Percentiles rank a stretch among this genome's conserved stretches.
Conservation (phyloP, 2,888 invertebrate species). For the Catonia carolina region DNA sequence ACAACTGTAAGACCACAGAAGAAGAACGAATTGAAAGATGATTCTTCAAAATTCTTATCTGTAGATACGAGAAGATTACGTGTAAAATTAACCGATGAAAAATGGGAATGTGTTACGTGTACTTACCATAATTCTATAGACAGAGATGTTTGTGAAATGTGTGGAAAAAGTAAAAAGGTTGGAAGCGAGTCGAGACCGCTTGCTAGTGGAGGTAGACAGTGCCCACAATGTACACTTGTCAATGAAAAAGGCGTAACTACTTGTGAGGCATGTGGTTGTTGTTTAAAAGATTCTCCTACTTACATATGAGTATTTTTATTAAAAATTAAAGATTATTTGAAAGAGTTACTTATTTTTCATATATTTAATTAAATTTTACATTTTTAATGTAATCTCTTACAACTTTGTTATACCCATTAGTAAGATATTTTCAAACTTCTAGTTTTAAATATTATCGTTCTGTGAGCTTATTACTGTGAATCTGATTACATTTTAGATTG, state of each 20-base stretch:
- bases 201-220: conserved; percentile 66
- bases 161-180: conserved; percentile 55
- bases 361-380: too few relatives aligned
- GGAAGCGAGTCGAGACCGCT: conserved; percentile 58
- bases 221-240: conserved; percentile 67
- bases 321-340: too few relatives aligned
- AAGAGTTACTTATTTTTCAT: too few relatives aligned
- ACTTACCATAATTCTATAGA: conserved; percentile 57
- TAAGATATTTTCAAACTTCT: too few relatives aligned
- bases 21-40: conserved; percentile 5
- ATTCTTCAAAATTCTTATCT: background rate
- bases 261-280: conserved; percentile 63
- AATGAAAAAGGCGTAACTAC: conserved; percentile 56
- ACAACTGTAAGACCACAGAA: conserved; percentile 4
- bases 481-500: too few relatives aligned
- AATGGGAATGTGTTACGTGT: conserved; percentile 56
- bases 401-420: too few relatives aligned
- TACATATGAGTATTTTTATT: too few relatives aligned
- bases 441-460: too few relatives aligned
- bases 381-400: too few relatives aligned
- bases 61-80: conserved; percentile 19
- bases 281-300: conserved; percentile 55
- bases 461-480: too few relatives aligned
- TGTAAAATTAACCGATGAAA: conserved; percentile 7
- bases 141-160: conserved; percentile 64